A percentile compares a stretch with the other conserved stretches of the same genome.
Conservation (phyloP, 2,113 vertebrate species). For the Nettapus auritus region DNA sequence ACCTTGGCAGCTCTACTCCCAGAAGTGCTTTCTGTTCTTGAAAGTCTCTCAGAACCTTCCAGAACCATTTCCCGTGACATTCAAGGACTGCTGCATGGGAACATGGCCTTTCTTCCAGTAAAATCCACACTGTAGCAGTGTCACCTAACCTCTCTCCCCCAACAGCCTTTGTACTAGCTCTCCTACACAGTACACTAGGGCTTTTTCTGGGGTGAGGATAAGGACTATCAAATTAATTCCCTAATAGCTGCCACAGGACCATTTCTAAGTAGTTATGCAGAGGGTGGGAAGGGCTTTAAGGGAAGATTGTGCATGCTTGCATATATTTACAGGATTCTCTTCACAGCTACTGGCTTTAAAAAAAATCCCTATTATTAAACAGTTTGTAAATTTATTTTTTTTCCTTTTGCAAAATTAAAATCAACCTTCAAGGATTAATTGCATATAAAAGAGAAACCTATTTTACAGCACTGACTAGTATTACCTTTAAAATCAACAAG, state of each 20-base stretch:
- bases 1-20: conserved; percentile 6
- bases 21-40: background rate
- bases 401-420: conserved; percentile 72
- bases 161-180: background rate
- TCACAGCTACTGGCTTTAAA: conserved; percentile 40
- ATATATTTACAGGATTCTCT: conserved; percentile 63
- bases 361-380: conserved; percentile 46
- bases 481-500: conserved; percentile 75
- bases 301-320: conserved; percentile 64
- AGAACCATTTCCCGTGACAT: background rate
- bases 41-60: background rate
- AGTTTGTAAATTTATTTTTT: conserved; percentile 54
- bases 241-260: conserved; percentile 47
- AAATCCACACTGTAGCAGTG: background rate
- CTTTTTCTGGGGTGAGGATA: background rate
- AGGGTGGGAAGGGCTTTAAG: conserved; percentile 26
- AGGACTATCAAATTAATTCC: background rate
- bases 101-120: background rate
- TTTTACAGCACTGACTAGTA: conserved; percentile 71
- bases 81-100: background rate
- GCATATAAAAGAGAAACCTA: conserved; percentile 75
- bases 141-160: background rate
- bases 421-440: conserved; percentile 68
- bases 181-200: background rate
- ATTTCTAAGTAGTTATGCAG: conserved; percentile 43